A percentile compares a stretch with the other conserved stretches of the same genome.
These are phyloP conservation scores for Galerucella nymphaeae DNA, from an alignment of 2,888 invertebrate species.

Conservation along the genomic window DNA sequence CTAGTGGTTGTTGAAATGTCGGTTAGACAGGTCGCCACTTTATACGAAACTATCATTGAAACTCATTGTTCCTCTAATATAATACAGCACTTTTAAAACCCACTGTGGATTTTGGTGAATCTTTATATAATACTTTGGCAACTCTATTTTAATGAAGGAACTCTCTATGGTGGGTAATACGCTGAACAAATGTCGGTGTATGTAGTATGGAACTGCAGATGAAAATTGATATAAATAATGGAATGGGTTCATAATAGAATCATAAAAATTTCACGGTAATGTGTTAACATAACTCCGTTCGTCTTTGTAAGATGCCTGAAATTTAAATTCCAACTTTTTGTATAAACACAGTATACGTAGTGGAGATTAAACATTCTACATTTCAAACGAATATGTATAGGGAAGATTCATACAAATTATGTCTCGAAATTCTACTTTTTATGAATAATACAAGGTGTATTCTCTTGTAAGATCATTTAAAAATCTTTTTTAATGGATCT, in stretches of 20 bases:
- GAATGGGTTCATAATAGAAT: constrained; percentile 6
- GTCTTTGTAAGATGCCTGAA: background rate
- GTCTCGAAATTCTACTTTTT: background rate
- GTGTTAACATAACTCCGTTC: background rate
- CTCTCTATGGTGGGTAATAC: constrained; percentile 9
- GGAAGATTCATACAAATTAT: background rate
- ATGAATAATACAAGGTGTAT: no score
- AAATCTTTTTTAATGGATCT: no score
- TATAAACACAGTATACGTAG: background rate
- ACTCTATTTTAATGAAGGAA: background rate
- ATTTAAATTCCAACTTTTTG: constrained; percentile 1
- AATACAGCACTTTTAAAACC: constrained; percentile 19
- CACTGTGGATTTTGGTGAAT: constrained; percentile 28
- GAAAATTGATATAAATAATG: constrained; percentile 15
- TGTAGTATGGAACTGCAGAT: background rate
- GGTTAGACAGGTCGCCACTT: constrained; percentile 26
- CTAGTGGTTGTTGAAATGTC: constrained; percentile 18
- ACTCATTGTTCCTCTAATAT: constrained; percentile 17
- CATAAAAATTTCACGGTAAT: background rate
- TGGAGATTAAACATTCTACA: background rate
- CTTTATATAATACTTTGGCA: constrained; percentile 10
- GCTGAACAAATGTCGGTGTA: constrained; percentile 16
- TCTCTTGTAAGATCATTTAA: no score
- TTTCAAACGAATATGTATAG: background rate
- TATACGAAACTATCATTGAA: constrained; percentile 30